phyloP scores from a whole-genome alignment of 2,113 vertebrate genomes.

The Cinclus mexicanus region DNA sequence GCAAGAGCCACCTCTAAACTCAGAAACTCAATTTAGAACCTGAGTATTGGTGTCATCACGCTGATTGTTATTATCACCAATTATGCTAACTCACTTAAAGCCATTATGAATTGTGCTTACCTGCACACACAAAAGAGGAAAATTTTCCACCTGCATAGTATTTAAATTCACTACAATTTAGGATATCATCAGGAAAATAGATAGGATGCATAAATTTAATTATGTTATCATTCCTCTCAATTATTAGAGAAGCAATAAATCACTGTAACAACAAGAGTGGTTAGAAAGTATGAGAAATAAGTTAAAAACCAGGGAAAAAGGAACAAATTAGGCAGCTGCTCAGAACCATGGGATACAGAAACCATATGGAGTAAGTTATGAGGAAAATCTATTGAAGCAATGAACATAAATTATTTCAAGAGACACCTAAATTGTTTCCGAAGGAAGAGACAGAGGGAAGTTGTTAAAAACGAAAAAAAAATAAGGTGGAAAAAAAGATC shows the following conservation, averaged over 20 bases:
- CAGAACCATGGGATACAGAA: background rate
- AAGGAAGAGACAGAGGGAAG: slow-evolving; percentile 33
- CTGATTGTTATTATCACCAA: background rate
- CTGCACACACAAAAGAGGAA: background rate
- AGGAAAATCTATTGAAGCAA: slow-evolving; percentile 11
- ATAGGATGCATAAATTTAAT: background rate
- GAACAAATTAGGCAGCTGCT: slow-evolving; percentile 16
- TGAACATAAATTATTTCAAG: slow-evolving; percentile 38
- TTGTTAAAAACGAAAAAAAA: slow-evolving; percentile 22
- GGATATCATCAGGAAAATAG: background rate
- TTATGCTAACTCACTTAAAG: background rate
- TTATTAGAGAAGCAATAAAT: background rate
- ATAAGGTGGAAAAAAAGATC: slow-evolving; percentile 46
- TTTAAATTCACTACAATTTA: background rate
- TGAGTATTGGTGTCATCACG: background rate
- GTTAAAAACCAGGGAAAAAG: slow-evolving; percentile 4
- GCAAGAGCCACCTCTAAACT: background rate
- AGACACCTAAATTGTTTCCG: slow-evolving; percentile 23
- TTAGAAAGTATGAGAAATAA: background rate
- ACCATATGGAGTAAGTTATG: slow-evolving; percentile 62
- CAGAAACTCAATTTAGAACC: background rate
- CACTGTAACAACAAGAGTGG: background rate
- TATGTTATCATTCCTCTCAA: background rate
- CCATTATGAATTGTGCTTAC: background rate
- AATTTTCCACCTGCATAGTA: background rate